Base-by-base conservation (phyloP, 2,797 vertebrate genomes). In the Columba guinea region DNA sequence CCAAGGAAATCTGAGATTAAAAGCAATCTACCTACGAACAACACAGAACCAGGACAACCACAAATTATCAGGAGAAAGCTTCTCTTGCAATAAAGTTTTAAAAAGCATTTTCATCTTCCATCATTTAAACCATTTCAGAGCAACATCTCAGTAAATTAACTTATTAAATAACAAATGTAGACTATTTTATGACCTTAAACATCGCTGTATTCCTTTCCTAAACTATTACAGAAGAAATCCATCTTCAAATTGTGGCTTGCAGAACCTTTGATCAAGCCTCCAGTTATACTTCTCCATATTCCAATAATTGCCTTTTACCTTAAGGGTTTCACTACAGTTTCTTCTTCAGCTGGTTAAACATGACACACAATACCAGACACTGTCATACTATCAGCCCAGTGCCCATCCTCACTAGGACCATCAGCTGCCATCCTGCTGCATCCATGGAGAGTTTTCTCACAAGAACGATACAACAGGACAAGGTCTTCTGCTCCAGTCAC, bases 341-440 rank as follows among this genome's bases (percentile, higher is more conserved):
- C 48, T 46, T 22, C 41, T 21, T 32, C 52, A 35, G 56, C 22
- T 5, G 1, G 28, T 55, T 39, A 52, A 28, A 3, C 7, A 1
- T 1, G n/a, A 34, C 23, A 41, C 16, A 11, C 9, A 64, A 11
- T 2, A 19, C 44, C 46, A 39, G 0, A n/a, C n/a, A n/a, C n/a
- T n/a, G n/a, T n/a, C n/a, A n/a, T n/a, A n/a, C n/a, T n/a, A n/a
- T n/a, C n/a, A n/a, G 39, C 56, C 16, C 23, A 55, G 11, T 23
- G 37, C 10, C 56, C 16, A 8, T 37, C n/a, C 34, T 90, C 41
- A 12, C 52, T 34, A 52, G 68, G 46, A 62, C 58, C 53, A 34
- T 55, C 58, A 75, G 16, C 23, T 0, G 0, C 63, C 3, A 0
- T 75, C 37, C 23, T 87, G 32, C 51, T 65, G 26, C 34, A 27